phyloP scores from a whole-genome alignment of 2,797 vertebrate genomes.

The Danionella dracula region DNA sequence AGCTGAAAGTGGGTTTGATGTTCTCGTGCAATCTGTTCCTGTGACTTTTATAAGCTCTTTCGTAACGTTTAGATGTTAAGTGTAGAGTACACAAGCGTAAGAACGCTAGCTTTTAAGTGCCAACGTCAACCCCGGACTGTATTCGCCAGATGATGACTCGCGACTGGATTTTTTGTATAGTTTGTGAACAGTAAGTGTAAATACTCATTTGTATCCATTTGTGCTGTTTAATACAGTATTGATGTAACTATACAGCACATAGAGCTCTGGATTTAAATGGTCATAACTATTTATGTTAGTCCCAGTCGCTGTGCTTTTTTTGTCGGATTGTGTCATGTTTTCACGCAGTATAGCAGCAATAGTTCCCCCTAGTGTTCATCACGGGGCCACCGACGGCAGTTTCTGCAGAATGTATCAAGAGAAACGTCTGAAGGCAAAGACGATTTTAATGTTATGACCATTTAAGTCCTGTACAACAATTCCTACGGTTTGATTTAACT shows the following conservation, averaged over 20 bases:
- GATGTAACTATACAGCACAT: constrained; percentile 4
- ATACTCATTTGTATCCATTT: not conserved
- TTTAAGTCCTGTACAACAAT: constrained; percentile 27
- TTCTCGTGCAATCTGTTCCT: not conserved
- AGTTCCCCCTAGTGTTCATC: constrained; percentile 24
- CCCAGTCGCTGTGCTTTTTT: not conserved
- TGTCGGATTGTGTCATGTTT: too few species aligned
- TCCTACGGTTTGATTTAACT: constrained; percentile 45
- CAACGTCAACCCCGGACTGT: constrained; percentile 41
- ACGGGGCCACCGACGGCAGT: constrained; percentile 42
- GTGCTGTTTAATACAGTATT: not conserved
- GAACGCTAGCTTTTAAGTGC: constrained; percentile 55
- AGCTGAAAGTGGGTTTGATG: not conserved
- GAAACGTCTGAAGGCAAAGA: not conserved
- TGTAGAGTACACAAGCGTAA: constrained; percentile 50
- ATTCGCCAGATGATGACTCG: constrained; percentile 42
- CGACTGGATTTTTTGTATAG: constrained; percentile 19
- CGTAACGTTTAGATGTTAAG: constrained; percentile 17
- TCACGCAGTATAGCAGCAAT: constrained; percentile 13
- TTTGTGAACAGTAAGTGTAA: constrained; percentile 38
- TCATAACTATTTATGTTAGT: constrained; percentile 5
- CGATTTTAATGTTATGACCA: constrained; percentile 11
- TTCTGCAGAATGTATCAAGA: constrained; percentile 43
- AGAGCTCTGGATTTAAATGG: constrained; percentile 33
- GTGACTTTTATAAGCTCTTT: constrained; percentile 14